Conservation (phyloP, 2,113 vertebrate genomes). For the Sprattus sprattus region DNA sequence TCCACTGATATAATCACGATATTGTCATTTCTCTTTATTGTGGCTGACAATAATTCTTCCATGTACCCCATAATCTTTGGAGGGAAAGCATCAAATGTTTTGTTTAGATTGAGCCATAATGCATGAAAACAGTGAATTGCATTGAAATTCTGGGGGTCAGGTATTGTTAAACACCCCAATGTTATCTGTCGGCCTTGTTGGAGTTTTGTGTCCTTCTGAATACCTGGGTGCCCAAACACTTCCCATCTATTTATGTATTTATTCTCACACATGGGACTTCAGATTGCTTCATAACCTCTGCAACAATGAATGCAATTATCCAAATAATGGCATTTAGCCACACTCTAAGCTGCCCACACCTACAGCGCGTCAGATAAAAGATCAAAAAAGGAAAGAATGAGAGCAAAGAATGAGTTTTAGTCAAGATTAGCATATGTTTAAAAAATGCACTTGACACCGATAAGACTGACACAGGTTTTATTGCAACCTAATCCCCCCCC, state of each 20-base stretch:
- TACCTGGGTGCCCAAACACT: constrained; percentile 50
- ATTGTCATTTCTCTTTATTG: neutral
- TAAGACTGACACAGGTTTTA: constrained; percentile 75
- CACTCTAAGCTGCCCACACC: constrained; percentile 65
- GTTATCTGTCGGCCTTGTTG: constrained; percentile 56
- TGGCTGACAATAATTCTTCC: neutral
- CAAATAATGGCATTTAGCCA: constrained; percentile 74
- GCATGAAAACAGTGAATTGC: constrained; percentile 6
- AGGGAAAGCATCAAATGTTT: neutral
- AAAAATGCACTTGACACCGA: constrained; percentile 72
- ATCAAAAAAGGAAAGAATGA: constrained; percentile 60
- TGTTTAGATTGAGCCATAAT: constrained; percentile 10
- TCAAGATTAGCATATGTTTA: constrained; percentile 79
- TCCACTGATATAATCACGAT: neutral
- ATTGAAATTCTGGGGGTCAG: constrained; percentile 54
- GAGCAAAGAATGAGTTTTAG: constrained; percentile 66
- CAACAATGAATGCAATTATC: constrained; percentile 76
- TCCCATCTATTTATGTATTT: constrained; percentile 65
- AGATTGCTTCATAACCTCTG: constrained; percentile 67
- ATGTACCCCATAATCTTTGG: constrained; percentile 7
- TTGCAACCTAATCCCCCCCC: constrained; percentile 55
- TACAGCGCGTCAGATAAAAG: constrained; percentile 71
- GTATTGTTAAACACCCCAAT: constrained; percentile 55
- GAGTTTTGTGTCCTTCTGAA: constrained; percentile 53
- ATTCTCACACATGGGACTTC: constrained; percentile 68